Percentiles rank a stretch among this genome's conserved stretches.
Evolutionary conservation across 2,888 invertebrate genomes (phyloP).

Genomic region (Luperina testacea): DNA sequence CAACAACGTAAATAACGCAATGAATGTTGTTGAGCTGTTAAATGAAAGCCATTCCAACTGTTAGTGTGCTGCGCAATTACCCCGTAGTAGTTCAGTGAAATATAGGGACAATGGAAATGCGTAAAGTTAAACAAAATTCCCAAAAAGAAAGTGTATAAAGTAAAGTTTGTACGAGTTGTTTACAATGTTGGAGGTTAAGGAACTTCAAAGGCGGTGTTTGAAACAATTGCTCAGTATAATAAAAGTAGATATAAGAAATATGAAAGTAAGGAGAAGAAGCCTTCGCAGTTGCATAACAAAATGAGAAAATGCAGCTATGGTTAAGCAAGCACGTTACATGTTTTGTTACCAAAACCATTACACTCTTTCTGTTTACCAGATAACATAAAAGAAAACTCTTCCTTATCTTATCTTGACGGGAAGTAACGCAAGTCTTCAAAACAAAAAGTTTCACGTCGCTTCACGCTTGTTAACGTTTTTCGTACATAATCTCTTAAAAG

Average conservation of each 20-base stretch:
- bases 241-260: not conserved
- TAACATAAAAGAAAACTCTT: slow-evolving; percentile 25
- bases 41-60: no score
- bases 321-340: not conserved
- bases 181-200: not conserved
- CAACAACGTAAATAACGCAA: no score
- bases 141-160: not conserved
- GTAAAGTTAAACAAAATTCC: not conserved
- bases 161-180: not conserved
- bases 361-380: slow-evolving; percentile 20
- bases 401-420: slow-evolving; percentile 35
- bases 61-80: no score
- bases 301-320: not conserved
- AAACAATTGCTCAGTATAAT: not conserved
- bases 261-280: not conserved
- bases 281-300: not conserved
- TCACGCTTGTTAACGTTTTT: slow-evolving; percentile 61
- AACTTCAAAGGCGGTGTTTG: slow-evolving; percentile 5
- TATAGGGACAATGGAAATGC: not conserved
- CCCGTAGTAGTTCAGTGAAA: not conserved
- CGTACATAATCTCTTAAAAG: slow-evolving; percentile 55
- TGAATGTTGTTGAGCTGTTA: no score
- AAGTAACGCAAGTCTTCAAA: slow-evolving; percentile 43
- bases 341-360: slow-evolving; percentile 10
- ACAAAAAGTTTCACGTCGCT: slow-evolving; percentile 44